These are phyloP conservation scores for Erebia palarica DNA, from an alignment of 2,888 invertebrate genomes.

Conservation along the genomic window DNA sequence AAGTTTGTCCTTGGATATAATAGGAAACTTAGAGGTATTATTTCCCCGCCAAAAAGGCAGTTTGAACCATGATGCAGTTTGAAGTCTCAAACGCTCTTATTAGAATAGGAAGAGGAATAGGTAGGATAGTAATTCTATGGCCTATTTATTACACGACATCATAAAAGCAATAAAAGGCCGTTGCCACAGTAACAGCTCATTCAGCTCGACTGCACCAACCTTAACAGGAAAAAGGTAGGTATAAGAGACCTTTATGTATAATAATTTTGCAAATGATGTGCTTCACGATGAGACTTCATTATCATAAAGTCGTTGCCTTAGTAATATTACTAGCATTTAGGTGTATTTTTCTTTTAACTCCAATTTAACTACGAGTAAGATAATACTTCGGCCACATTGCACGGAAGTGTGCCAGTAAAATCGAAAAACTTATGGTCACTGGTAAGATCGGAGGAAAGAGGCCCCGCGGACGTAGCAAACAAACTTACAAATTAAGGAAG, in stretches of 20 bases:
- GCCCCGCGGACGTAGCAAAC: no score
- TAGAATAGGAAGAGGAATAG: background rate
- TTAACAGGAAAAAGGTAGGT: background rate
- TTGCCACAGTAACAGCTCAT: background rate
- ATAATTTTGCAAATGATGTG: conserved; percentile 7
- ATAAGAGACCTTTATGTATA: background rate
- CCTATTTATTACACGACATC: background rate
- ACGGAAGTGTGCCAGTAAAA: no score
- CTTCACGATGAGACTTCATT: conserved; percentile 2
- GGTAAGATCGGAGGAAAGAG: no score
- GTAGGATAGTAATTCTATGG: background rate
- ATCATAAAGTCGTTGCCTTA: background rate
- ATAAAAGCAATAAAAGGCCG: background rate
- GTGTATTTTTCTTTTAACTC: background rate
- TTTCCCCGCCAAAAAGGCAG: no score
- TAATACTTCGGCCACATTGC: no score
- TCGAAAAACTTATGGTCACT: no score
- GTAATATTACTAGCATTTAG: background rate
- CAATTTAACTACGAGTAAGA: background rate
- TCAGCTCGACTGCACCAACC: conserved; percentile 1
- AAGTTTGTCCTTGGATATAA: no score
- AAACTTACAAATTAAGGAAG: no score
- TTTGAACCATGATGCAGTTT: no score
- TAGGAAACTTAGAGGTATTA: no score
- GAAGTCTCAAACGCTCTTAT: no score